Evolutionary conservation across 53 echinoderm and acorn worm species (phyloP), one percentile per base, ranked within the genome.

Genomic region (Crossaster papposus): DNA sequence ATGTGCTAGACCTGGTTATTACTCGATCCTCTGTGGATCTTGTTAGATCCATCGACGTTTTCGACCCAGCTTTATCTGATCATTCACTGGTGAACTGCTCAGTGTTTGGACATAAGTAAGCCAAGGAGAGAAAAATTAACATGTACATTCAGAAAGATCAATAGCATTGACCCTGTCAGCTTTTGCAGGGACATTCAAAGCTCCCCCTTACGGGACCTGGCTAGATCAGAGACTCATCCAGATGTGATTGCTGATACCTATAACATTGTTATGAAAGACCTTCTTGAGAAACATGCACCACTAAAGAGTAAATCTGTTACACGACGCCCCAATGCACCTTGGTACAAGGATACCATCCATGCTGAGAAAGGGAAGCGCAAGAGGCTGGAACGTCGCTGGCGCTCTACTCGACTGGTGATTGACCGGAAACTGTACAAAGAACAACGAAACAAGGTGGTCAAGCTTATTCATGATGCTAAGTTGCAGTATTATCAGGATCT

Each of bases 231-330:
- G 3, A 79, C 23, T 15, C 23, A 23, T 79, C 30, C 11, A 7
- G 79, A 79, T 51, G 51, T 79, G 14, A 6, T 79, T 33, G 8
- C 26, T 24, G 51, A 53, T 13, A 7, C 79, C 24, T 22, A 79
- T 20, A 53, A 79, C 29, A 79, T 4, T 14, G 77, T 14, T n/a
- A n/a, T 79, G 79, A 13, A 23, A 14, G 5, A n/a, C 20, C 38
- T 83, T 31, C 89, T 89, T 20, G 79, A 89, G 36, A 78, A 63
- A 30, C 78, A 89, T 89, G 89, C 89, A 34, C 89, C 89, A 2
- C 20, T 89, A 12, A 78, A 62, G 78, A 64, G n/a, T 1, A 77
- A 37, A 35, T 30, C 79, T 15, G 54, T 77, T 12, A 35, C 76
- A 52, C 63, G 24, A 4, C 79, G 89, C 35, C 79, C 63, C 15